Base-by-base conservation (phyloP, 2,888 invertebrate genomes). In the Pherbina coryleti region DNA sequence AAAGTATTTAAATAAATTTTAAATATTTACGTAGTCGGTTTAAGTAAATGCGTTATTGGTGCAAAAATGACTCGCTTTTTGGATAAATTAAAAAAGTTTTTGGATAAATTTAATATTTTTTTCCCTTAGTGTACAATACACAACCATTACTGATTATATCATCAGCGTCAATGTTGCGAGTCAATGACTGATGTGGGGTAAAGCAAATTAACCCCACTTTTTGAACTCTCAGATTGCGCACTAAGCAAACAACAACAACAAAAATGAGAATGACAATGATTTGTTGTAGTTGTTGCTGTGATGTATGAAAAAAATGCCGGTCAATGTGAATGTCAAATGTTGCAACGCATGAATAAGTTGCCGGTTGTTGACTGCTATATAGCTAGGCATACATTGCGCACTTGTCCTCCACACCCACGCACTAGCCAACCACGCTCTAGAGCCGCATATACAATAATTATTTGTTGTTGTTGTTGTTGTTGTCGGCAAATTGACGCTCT, bases 271-370 rank as follows among this genome's bases (percentile, higher is more conserved):
- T 53, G 31, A 53, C 7, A 53, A 53, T 51, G n/a, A 55, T 51
- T 70, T 74, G 51, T 22, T 69, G 14, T 51, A 31, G 60, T 22
- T 62, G 57, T 70, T 70, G 53, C 57, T 69, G 44, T 60, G 25
- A 8, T 37, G 62, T 55, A 75, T 49, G 62, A 17, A 14, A 17
- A 17, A 57, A 57, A 62, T 73, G 17, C 73, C 73, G 73, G 73
- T 73, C 60, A 73, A 44, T 62, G 73, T 73, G 73, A 73, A 37
- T 73, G 73, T 44, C 73, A 72, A 37, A 51, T 53, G 25, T 49
- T 28, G 28, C 31, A n/a, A 53, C n/a, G 53, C 70, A 53, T 66
- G 64, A 66, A 66, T 66, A 37, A 66, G 64, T 22, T 31, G 25
- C 17, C 19, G 44, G 11, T 62, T 28, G 28, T 28, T 62, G 62